A percentile compares a stretch with the other conserved stretches of the same genome.
Evolutionary conservation across 2,888 invertebrate species (phyloP).

Genomic region (Silvanus unidentatus): DNA sequence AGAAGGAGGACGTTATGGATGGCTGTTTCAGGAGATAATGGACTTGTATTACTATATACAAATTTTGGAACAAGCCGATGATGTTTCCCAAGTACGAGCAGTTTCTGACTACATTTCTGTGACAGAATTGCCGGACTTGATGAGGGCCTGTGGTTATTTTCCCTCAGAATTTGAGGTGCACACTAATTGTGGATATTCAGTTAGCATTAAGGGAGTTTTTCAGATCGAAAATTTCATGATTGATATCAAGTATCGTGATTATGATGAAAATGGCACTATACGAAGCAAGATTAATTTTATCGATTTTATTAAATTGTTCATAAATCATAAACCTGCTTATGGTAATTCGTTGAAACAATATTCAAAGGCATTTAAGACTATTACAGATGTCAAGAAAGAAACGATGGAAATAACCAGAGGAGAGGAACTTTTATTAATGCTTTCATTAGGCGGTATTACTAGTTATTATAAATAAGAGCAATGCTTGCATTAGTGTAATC

Average conservation of each 20-base stretch:
- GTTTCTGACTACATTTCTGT: conserved; percentile 58
- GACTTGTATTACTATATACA: conserved; percentile 74
- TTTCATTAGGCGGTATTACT: too few species aligned
- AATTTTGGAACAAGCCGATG: conserved; percentile 65
- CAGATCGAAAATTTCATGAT: conserved; percentile 57
- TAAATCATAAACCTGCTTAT: conserved; percentile 61
- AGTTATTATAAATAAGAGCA: too few species aligned
- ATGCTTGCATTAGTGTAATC: too few species aligned
- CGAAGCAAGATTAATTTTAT: conserved; percentile 59
- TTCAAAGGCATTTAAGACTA: too few species aligned
- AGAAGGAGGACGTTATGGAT: conserved; percentile 64
- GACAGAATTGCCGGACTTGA: conserved; percentile 64
- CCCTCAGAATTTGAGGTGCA: conserved; percentile 67
- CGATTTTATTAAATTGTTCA: conserved; percentile 59
- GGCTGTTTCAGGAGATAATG: conserved; percentile 64
- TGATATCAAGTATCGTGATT: conserved; percentile 53
- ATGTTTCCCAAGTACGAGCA: conserved; percentile 55
- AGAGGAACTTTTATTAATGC: too few species aligned
- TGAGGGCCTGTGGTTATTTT: conserved; percentile 70
- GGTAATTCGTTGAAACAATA: conserved; percentile 30
- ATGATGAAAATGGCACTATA: conserved; percentile 44
- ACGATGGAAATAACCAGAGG: too few species aligned
- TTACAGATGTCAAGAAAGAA: too few species aligned
- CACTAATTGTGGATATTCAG: neutral
- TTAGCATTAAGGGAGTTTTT: neutral